phyloP scores from a whole-genome alignment of 30 jellyfish, hydroid and myxozoan species.

The Pelagia noctiluca region DNA sequence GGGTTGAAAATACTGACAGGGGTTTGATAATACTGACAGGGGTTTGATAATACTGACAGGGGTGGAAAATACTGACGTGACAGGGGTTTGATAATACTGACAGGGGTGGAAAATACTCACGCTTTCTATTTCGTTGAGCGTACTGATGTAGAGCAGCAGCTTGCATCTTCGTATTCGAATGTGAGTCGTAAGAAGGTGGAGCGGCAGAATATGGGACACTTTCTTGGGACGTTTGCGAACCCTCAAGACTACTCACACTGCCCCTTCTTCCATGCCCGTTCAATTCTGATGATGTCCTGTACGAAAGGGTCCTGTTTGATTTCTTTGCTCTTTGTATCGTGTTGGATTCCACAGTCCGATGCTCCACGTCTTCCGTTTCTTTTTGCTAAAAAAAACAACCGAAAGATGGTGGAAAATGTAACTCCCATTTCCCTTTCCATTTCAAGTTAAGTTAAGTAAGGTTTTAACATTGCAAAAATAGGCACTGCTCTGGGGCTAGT shows the following conservation, averaged over 20 bases:
- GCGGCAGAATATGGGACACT: slow-evolving; percentile 51
- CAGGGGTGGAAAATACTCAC: no score
- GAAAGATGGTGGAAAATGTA: no score
- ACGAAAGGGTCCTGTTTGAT: slow-evolving; percentile 38
- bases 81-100: no score
- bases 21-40: no score
- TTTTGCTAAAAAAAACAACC: slow-evolving; percentile 20
- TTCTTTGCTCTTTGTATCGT: slow-evolving; percentile 37
- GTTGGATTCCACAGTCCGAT: slow-evolving; percentile 50
- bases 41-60: no score
- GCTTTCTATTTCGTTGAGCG: slow-evolving; percentile 45
- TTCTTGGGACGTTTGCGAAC: slow-evolving; percentile 75
- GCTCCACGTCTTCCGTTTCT: slow-evolving; percentile 43
- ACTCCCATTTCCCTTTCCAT: no score
- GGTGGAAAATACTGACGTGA: no score
- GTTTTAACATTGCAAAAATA: no score
- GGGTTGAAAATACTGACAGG: no score
- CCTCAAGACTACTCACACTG: slow-evolving; percentile 68
- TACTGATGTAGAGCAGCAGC: slow-evolving; percentile 36
- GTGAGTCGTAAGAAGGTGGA: slow-evolving; percentile 37
- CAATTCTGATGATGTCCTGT: slow-evolving; percentile 56
- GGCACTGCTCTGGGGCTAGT: no score
- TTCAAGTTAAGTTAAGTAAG: no score
- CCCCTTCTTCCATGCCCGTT: slow-evolving; percentile 57
- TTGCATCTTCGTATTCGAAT: slow-evolving; percentile 15